Conservation (phyloP, 2,888 invertebrate species). For the Nezara viridula region DNA sequence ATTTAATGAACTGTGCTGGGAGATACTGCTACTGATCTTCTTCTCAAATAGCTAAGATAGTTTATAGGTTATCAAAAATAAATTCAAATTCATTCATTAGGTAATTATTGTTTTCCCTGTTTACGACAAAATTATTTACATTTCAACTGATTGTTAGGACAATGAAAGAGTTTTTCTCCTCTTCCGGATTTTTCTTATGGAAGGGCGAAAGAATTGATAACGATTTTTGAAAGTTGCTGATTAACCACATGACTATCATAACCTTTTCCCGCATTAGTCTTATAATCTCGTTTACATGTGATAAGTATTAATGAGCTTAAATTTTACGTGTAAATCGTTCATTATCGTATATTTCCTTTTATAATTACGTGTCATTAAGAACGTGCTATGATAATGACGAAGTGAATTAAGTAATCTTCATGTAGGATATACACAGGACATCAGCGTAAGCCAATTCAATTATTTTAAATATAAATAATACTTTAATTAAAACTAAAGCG, state of each 20-base stretch:
- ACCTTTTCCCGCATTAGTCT: not conserved
- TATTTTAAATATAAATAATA: not conserved
- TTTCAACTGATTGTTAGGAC: no score
- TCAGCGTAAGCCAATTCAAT: not conserved
- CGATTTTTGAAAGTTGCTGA: not conserved
- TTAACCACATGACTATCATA: not conserved
- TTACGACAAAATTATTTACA: no score
- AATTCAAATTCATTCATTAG: no score
- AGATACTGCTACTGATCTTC: no score
- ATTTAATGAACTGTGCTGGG: no score
- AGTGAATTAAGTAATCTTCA: not conserved
- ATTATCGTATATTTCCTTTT: not conserved
- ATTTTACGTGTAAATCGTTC: not conserved
- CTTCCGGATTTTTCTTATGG: no score
- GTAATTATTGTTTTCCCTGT: no score
- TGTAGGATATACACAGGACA: not conserved
- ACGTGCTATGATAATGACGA: not conserved
- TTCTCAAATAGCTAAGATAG: no score
- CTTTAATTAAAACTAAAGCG: not conserved
- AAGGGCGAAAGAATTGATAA: no score
- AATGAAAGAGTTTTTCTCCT: no score
- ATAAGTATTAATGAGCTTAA: not conserved
- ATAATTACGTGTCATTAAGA: not conserved
- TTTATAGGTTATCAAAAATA: no score
- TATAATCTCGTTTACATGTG: not conserved